Conservation (phyloP, 2,797 vertebrate species). For the Microhierax caerulescens region DNA sequence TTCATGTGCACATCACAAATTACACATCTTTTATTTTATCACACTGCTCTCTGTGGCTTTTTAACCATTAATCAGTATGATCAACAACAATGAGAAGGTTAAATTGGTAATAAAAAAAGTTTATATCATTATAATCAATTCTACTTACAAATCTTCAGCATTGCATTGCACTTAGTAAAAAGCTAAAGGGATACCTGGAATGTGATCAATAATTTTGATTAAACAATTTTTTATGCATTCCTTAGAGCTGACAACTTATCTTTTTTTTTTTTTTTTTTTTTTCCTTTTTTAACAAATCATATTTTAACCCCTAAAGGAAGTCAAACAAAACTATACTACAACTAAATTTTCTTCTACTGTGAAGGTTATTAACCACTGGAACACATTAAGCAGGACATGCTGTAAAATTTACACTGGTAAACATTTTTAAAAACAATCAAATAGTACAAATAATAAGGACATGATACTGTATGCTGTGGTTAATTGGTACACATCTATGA, state of each 20-base stretch:
- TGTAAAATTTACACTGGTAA: neutral
- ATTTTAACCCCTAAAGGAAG: neutral
- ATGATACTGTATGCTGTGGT: neutral
- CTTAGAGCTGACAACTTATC: neutral
- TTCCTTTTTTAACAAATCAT: neutral
- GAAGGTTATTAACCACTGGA: neutral
- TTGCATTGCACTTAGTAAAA: neutral
- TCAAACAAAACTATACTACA: neutral
- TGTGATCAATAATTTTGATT: neutral
- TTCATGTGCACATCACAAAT: neutral
- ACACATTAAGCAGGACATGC: neutral
- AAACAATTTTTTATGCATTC: neutral
- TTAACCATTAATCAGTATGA: neutral
- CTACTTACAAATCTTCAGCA: neutral
- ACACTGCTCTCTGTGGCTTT: neutral
- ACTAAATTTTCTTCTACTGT: neutral
- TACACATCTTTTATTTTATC: neutral
- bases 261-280: neutral
- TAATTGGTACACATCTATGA: neutral
- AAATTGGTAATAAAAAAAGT: neutral
- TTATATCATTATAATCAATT: neutral
- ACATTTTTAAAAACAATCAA: neutral
- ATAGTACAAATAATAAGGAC: neutral
- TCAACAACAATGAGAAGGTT: neutral
- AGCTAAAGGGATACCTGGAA: neutral